Evolutionary conservation across 2,797 vertebrate species (phyloP), one percentile per base, ranked within the genome.

Genomic region (Cirrhinus mrigala): DNA sequence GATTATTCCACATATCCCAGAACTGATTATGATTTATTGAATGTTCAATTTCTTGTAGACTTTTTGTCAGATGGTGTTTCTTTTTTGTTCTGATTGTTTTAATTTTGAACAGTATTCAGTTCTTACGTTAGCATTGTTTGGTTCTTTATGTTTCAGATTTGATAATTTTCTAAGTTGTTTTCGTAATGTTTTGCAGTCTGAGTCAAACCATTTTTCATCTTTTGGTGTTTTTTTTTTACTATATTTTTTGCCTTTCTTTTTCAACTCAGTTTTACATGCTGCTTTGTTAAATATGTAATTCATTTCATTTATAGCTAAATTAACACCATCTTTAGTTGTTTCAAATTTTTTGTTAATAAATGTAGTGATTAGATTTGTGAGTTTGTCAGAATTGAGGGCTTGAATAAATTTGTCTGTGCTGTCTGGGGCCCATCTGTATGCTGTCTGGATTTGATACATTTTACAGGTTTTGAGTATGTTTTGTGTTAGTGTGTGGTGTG

Each of bases 161-260:
- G 22, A 70, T 22, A 16, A 22, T 14, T 81, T 81, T 70, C 12
- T 5, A 33, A 56, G 12, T 54, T 70, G 18, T 40, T 81, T 81
- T 33, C 44, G 24, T 27, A 68, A 68, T 54, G 33, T 33, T 33
- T 33, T 33, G 33, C 33, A 29, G n/a, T 46, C 66, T 69, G 18
- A 69, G 29, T 70, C 78, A 33, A 66, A 48, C 60, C 60, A 80
- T 66, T 80, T 80, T 48, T 80, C n/a, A 46, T 52, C 27, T 33
- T 60, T 37, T 40, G n/a, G 2, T 50, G 3, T n/a, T n/a, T n/a
- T 60, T 12, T 60, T 60, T 78, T 29, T 3, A 14, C 7, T n/a
- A 62, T 11, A n/a, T 10, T 62, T 62, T 33, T 33, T 33, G 33
- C 33, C 33, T 44, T 44, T 44, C 40, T 44, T 44, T 44, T 44